A percentile compares a stretch with the other conserved stretches of the same genome.
Conservation (phyloP, 2,797 vertebrate species). For the Florisuga fusca region DNA sequence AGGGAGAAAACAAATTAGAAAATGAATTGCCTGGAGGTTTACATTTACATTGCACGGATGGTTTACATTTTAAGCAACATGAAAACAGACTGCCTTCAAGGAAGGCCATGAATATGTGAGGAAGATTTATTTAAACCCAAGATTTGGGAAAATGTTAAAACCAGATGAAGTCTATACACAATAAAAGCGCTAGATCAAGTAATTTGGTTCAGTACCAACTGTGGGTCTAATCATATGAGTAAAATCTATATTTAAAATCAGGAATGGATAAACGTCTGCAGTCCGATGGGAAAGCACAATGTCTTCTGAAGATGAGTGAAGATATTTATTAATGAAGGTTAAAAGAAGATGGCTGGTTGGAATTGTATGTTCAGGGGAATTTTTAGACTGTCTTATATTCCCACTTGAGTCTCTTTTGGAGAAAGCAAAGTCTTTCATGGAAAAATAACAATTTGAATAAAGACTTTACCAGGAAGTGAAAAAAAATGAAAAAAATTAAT, state of each 20-base stretch:
- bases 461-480: background rate
- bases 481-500: background rate
- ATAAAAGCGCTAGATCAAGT: background rate
- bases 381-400: background rate
- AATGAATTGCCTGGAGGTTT: slow-evolving; percentile 71
- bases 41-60: slow-evolving; percentile 67
- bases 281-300: background rate
- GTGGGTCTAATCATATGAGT: background rate
- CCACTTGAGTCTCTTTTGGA: background rate
- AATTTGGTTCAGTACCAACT: background rate
- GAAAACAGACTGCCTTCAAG: slow-evolving; percentile 63
- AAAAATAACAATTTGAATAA: background rate
- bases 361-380: background rate
- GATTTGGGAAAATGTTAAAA: slow-evolving; percentile 41
- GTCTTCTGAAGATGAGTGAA: background rate
- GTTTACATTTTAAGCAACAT: slow-evolving; percentile 71
- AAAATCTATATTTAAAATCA: slow-evolving; percentile 11
- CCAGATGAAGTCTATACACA: background rate
- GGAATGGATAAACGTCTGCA: background rate
- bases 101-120: slow-evolving; percentile 30
- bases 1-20: slow-evolving; percentile 69
- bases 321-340: background rate
- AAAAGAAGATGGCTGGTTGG: background rate
- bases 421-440: background rate
- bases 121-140: slow-evolving; percentile 61